A percentile compares a stretch with the other conserved stretches of the same genome.
Evolutionary conservation across 2,113 vertebrate species (phyloP).

Genomic region (Ceuthmochares aereus): DNA sequence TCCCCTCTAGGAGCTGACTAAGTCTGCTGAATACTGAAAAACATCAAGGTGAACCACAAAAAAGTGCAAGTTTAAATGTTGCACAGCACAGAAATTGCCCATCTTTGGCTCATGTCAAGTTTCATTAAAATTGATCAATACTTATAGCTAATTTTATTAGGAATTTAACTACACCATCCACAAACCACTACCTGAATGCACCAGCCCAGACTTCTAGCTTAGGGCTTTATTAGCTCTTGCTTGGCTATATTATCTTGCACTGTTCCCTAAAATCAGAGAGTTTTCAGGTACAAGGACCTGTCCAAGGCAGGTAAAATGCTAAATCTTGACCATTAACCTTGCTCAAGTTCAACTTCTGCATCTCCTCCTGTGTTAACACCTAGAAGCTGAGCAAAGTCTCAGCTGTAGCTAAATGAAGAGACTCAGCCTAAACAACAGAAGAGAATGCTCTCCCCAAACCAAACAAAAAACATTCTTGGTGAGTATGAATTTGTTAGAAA

Average conservation of each 20-base stretch:
- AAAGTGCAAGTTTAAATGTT: neutral
- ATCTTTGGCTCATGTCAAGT: neutral
- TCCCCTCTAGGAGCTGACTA: neutral
- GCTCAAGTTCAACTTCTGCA: neutral
- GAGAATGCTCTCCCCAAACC: neutral
- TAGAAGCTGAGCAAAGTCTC: neutral
- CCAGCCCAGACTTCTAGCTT: neutral
- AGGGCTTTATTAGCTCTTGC: neutral
- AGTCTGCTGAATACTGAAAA: neutral
- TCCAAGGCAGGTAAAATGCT: neutral
- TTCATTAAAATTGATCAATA: neutral
- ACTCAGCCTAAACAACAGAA: neutral
- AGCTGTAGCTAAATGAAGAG: neutral
- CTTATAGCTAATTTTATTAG: neutral
- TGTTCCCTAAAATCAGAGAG: neutral
- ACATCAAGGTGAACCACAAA: neutral
- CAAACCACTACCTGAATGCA: neutral
- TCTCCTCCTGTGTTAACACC: neutral
- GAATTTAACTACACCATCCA: neutral
- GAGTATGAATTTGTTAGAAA: neutral
- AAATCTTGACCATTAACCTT: neutral
- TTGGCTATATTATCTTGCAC: neutral
- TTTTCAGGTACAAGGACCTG: neutral
- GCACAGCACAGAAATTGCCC: neutral
- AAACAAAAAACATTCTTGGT: neutral